These are phyloP conservation scores for Rhodinocichla rosea DNA, from an alignment of 2,113 vertebrate species.

Conservation along the genomic window DNA sequence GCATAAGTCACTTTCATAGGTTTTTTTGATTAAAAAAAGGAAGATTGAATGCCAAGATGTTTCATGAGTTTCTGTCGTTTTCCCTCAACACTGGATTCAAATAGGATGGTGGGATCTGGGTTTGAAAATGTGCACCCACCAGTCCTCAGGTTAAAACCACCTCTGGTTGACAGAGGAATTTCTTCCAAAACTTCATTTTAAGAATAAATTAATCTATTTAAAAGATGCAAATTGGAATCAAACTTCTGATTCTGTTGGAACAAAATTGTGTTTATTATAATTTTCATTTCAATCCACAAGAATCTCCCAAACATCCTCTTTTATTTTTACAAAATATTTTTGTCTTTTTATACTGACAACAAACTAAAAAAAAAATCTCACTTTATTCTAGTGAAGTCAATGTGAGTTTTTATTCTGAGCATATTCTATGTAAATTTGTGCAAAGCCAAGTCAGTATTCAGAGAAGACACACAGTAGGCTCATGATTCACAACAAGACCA, in stretches of 20 bases:
- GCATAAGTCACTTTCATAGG: neutral
- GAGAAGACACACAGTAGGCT: neutral
- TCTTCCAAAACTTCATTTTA: neutral
- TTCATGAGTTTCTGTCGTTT: neutral
- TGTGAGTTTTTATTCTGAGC: neutral
- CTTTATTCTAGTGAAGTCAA: neutral
- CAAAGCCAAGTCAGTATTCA: neutral
- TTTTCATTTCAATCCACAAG: neutral
- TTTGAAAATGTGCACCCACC: neutral
- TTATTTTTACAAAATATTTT: constrained; percentile 23
- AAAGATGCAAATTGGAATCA: neutral
- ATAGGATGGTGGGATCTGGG: neutral
- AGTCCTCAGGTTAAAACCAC: neutral
- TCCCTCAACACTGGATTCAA: neutral
- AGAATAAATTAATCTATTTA: neutral
- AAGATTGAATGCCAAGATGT: neutral
- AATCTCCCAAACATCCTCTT: neutral
- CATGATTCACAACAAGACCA: constrained; percentile 10
- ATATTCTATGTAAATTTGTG: neutral
- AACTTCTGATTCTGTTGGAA: neutral
- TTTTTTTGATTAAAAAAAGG: neutral
- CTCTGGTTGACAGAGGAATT: neutral
- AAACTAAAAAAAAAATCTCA: neutral
- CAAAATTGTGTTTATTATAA: neutral
- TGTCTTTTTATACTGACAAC: neutral